phyloP scores from a whole-genome alignment of 2,113 vertebrate species.

The Melanostigma gelatinosum region DNA sequence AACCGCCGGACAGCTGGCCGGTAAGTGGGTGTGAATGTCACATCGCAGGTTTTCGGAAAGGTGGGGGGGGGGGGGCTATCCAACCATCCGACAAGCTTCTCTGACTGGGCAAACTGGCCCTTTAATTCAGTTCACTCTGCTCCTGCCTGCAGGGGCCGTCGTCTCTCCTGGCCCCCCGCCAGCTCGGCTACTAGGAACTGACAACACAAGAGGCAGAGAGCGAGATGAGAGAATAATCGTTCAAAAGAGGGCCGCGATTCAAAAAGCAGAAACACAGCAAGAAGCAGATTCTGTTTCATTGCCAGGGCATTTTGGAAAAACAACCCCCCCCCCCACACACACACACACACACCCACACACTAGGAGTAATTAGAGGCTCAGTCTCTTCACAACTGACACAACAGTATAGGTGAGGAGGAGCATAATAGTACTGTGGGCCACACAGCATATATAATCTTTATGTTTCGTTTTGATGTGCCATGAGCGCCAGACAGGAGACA shows the following conservation, averaged over 20 bases:
- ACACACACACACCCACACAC: not conserved
- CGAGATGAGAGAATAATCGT: conserved; percentile 30
- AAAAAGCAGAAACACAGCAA: conserved; percentile 45
- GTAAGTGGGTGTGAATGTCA: not conserved
- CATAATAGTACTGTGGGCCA: not conserved
- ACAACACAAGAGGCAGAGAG: conserved; percentile 25
- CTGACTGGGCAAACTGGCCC: not conserved
- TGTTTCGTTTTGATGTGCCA: not conserved
- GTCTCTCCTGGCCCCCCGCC: conserved; percentile 66
- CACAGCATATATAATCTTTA: not conserved
- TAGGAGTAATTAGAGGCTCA: conserved; percentile 44
- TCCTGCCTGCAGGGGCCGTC: conserved; percentile 59
- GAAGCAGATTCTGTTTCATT: conserved; percentile 45
- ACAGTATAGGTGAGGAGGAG: conserved; percentile 19
- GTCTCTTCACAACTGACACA: conserved; percentile 25
- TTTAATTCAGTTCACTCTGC: conserved; percentile 35
- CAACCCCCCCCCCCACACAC: not conserved
- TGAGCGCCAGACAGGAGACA: not conserved
- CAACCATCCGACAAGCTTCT: not conserved
- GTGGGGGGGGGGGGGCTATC: too few species aligned
- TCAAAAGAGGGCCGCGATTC: conserved; percentile 12
- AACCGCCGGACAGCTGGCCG: not conserved
- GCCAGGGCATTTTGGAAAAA: conserved; percentile 44
- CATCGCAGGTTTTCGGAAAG: not conserved
- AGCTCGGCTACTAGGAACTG: conserved; percentile 43